These are phyloP conservation scores for Anaspis maculata DNA, from an alignment of 2,888 invertebrate genomes.

Conservation along the genomic window DNA sequence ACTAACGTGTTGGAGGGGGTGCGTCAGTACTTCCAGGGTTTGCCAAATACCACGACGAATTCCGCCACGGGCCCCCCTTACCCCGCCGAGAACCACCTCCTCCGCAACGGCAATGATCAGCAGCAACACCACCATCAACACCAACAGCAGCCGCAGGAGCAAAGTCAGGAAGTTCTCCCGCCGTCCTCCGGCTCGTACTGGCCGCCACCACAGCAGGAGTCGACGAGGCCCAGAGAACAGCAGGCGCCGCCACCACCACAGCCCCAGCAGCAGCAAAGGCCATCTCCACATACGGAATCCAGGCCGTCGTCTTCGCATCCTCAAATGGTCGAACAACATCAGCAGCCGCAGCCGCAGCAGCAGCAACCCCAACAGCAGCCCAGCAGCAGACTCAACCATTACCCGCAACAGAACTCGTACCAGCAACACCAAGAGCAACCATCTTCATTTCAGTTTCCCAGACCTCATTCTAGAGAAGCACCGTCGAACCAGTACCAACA, in stretches of 20 bases:
- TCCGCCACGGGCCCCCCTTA: slow-evolving; percentile 34
- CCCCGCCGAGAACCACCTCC: slow-evolving; percentile 18
- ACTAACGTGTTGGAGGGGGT: slow-evolving; percentile 78
- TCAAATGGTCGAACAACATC: slow-evolving; percentile 14
- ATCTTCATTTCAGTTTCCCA: too few relatives aligned
- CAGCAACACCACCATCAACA: slow-evolving; percentile 7
- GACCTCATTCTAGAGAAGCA: too few relatives aligned
- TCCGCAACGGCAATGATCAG: slow-evolving; percentile 16
- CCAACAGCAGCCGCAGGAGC: neutral
- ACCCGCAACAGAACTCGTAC: neutral
- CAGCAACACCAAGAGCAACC: neutral
- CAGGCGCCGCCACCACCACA: slow-evolving; percentile 22
- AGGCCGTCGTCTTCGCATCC: too few relatives aligned
- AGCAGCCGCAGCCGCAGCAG: slow-evolving; percentile 21
- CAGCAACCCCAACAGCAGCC: slow-evolving; percentile 25
- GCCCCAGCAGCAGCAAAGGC: slow-evolving; percentile 13
- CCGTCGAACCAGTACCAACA: too few relatives aligned
- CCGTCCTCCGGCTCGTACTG: slow-evolving; percentile 27
- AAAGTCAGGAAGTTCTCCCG: too few relatives aligned
- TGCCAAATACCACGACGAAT: slow-evolving; percentile 48
- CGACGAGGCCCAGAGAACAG: slow-evolving; percentile 16
- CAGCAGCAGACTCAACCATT: slow-evolving; percentile 5
- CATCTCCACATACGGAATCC: slow-evolving; percentile 8
- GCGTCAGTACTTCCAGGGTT: slow-evolving; percentile 75
- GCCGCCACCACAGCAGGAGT: slow-evolving; percentile 17